These are phyloP conservation scores for Octomys mimax DNA, from an alignment of 2,797 vertebrate genomes.

Conservation along the genomic window DNA sequence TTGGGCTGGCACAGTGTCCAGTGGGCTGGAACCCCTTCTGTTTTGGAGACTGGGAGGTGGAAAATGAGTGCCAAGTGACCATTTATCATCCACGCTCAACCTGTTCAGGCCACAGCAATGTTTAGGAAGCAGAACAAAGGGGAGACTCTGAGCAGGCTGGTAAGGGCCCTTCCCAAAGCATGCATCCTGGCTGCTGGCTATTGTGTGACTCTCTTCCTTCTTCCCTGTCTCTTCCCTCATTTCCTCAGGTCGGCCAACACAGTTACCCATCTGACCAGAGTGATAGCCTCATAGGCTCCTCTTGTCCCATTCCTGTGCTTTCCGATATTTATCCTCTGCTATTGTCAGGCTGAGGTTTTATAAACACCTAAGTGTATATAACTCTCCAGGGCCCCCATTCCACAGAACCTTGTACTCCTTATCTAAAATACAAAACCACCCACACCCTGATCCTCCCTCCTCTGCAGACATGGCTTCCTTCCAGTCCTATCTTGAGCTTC, in stretches of 20 bases:
- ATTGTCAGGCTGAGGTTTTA: neutral
- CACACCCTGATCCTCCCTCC: neutral
- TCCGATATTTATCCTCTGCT: neutral
- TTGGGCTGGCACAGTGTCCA: neutral
- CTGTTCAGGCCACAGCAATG: no score
- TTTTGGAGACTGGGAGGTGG: neutral
- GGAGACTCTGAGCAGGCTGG: neutral
- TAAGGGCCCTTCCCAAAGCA: neutral
- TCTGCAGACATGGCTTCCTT: neutral
- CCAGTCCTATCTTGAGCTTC: neutral
- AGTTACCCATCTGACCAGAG: neutral
- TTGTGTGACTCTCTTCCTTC: neutral
- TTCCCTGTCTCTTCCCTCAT: neutral
- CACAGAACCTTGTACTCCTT: neutral
- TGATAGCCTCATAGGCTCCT: neutral
- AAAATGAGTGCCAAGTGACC: neutral
- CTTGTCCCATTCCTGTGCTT: neutral
- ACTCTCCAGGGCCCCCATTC: neutral
- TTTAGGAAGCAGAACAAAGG: conserved; percentile 32
- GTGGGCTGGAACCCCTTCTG: neutral
- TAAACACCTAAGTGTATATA: neutral
- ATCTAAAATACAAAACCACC: neutral
- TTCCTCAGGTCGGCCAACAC: neutral
- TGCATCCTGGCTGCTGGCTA: neutral
- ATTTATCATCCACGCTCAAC: neutral